Base-by-base conservation (phyloP, 2,888 invertebrate species). In the Megalurothrips usitatus region DNA sequence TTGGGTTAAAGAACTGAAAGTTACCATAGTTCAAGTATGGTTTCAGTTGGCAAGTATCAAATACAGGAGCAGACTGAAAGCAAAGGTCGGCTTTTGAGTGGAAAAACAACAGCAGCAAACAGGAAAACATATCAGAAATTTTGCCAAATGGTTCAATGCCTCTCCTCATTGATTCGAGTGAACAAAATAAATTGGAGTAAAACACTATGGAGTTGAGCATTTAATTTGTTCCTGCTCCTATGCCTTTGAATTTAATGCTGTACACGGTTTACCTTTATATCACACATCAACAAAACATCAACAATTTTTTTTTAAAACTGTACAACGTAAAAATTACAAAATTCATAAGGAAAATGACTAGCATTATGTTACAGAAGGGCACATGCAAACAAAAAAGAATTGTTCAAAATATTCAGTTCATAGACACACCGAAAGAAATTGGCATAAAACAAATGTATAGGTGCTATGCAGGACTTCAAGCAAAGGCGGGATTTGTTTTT, bases 281-380 rank as follows among this genome's bases (percentile, higher is more conserved):
- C 68, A 75, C 68, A 26, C 68, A 75, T 26, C 12, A 75, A 75
- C 68, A 75, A 75, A 75, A 58, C 58, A 58, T 75, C 26, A 26
- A 75, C 68, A 75, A 75, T 26, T 26, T 75, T 26, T 26, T 75
- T 23, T 26, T 1, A 58, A 75, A 75, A 75, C 68, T 75, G 68
- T 75, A 75, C 68, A 75, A 26, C 68, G 26, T 75, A 75, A 75
- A 75, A 75, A 75, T 75, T 75, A 75, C 23, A 75, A 75, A 58
- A 58, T 17, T 58, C 58, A 58, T 75, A 75, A 12, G 12, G 68
- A 75, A 75, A 75, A 75, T 75, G 68, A 75, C 68, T 75, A 75
- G 68, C 68, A 75, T 75, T 75, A 75, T 75, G 68, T 75, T 75
- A 75, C 68, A 75, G 68, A 75, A 26, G 68, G 68, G 68, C 68